A percentile compares a stretch with the other conserved stretches of the same genome.
Evolutionary conservation across 2,113 vertebrate genomes (phyloP).

Genomic region (Sylvietta virens): DNA sequence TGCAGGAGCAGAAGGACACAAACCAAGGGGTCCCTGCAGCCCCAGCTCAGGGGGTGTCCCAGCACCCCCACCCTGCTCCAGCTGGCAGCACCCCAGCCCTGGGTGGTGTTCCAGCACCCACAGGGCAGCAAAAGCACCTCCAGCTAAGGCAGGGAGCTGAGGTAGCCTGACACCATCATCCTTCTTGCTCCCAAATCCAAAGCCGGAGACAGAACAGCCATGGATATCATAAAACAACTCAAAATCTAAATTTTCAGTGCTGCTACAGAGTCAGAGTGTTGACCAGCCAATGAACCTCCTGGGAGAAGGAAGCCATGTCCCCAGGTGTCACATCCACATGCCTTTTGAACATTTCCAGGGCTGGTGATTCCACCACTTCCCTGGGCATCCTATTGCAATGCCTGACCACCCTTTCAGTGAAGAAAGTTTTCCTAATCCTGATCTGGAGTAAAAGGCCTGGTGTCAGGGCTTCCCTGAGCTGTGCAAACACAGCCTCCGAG

Average conservation of each 20-base stretch:
- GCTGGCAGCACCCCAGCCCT: background rate
- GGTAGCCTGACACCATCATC: background rate
- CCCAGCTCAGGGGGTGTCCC: background rate
- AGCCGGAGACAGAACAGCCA: background rate
- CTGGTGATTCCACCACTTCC: too few species aligned
- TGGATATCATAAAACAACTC: background rate
- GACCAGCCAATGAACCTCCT: background rate
- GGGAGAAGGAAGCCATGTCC: background rate
- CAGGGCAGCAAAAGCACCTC: background rate
- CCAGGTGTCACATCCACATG: rapidly evolving
- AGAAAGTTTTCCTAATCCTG: background rate
- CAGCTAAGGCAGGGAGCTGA: background rate
- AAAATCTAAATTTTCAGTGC: background rate
- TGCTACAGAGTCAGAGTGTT: background rate
- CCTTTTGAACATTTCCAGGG: background rate
- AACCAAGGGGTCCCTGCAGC: background rate
- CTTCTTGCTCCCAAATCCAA: background rate
- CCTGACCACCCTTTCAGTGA: background rate
- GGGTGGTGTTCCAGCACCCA: background rate
- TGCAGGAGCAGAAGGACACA: background rate
- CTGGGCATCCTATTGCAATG: too few species aligned
- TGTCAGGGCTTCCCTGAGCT: background rate
- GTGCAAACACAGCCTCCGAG: background rate
- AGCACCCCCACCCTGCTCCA: background rate
- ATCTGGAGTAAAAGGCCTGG: background rate